These are phyloP conservation scores for Chironex yamaguchii DNA, from an alignment of 30 jellyfish, hydroid and myxozoan genomes.

Conservation along the genomic window DNA sequence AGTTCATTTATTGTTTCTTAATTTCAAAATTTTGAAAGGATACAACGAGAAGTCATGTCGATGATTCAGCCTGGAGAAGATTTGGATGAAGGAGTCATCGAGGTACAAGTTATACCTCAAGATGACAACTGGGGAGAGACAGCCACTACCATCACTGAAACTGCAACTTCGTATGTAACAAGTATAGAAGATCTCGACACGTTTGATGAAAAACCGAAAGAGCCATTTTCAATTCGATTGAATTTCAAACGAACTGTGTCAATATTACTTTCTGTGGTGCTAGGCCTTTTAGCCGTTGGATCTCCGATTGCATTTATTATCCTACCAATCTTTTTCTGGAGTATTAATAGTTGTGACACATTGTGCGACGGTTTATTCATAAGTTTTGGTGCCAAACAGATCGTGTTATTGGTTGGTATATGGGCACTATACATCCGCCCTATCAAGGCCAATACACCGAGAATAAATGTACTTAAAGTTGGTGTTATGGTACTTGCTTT, in stretches of 20 bases:
- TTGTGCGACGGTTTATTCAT: constrained; percentile 85
- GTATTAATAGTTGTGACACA: constrained; percentile 71
- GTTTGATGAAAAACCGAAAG: constrained; percentile 81
- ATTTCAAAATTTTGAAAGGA: too few species aligned
- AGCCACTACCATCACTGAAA: constrained; percentile 94
- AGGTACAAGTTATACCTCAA: constrained; percentile 99
- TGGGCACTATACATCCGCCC: constrained; percentile 98
- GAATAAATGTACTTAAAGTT: constrained; percentile 78
- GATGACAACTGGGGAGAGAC: constrained; percentile 99
- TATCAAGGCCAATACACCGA: constrained; percentile 81
- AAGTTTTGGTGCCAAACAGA: constrained; percentile 82
- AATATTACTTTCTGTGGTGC: constrained; percentile 63
- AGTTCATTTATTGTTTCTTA: too few species aligned
- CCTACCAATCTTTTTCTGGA: constrained; percentile 72
- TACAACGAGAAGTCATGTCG: background rate
- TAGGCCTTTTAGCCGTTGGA: constrained; percentile 86
- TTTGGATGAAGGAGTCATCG: constrained; percentile 96
- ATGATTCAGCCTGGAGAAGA: constrained; percentile 77
- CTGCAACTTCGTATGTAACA: constrained; percentile 95
- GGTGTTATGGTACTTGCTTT: constrained; percentile 79
- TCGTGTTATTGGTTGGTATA: constrained; percentile 83
- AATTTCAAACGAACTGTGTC: constrained; percentile 83
- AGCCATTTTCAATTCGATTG: constrained; percentile 75
- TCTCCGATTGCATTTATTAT: constrained; percentile 91
- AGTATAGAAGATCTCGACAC: constrained; percentile 87